Evolutionary conservation across 1,140 invertebrate species (phyloP), one percentile per base, ranked within the genome.

Genomic region (Apis cerana): DNA sequence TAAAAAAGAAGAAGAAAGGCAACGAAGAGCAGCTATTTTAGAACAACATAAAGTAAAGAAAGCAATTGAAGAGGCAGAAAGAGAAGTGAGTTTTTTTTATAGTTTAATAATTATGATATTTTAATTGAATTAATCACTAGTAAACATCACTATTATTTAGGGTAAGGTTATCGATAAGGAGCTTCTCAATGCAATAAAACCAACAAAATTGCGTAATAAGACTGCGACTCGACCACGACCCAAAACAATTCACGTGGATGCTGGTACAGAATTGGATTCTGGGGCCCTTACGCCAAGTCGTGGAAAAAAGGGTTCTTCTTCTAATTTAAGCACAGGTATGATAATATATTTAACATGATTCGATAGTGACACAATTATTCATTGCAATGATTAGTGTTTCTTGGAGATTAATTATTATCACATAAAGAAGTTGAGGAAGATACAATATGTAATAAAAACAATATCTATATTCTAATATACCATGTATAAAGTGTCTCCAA

Each of bases 21-120:
- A 96, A 58, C 95, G 98, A 88, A 94, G 98, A 82, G 97, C 98
- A 83, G 95, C 95, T 82, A 99, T 99, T 92, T 95, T 99, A 85
- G 98, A 99, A 92, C 97, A 98, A 92, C 98, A 99, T 94, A 98
- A 98, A 94, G 95, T 99, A 87, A 98, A 99, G 91, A 99, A 99
- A 94, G 97, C 97, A 64, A 96, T 97, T 76, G 97, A 98, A 93
- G 98, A 99, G 95, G 97, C 97, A 64, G 97, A 98, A 91, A 95
- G 97, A 94, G 97, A 98, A 95, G 97, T 97, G 91, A 83, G 85
- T 68, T 43, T 27, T 59, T 68, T 75, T 83, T 80, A 21, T 58
- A 71, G 85, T 7, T 74, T 74, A 61, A 48, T 33, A 48, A 21
- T 65, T 10, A 27, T 58, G 17, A 17, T n/a, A n/a, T 59, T 48